These are phyloP conservation scores for Netelia fuscicornis DNA, from an alignment of 2,888 invertebrate genomes.

Conservation along the genomic window DNA sequence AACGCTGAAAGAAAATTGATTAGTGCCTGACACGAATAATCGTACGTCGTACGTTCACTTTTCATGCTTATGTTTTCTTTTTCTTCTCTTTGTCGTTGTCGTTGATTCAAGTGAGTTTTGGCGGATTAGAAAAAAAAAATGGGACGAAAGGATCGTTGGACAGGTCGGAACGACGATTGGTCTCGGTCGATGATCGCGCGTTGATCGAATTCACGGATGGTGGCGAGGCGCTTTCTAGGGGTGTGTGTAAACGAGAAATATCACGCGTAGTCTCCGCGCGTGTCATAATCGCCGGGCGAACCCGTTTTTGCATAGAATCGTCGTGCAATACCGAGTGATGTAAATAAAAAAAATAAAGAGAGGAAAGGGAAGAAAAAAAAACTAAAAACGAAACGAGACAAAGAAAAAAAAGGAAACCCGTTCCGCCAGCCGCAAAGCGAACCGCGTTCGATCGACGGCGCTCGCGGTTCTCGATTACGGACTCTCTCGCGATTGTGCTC, in stretches of 20 bases:
- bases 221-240: constrained; percentile 19
- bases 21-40: background rate
- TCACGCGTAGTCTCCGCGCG: constrained; percentile 27
- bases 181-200: constrained; percentile 44
- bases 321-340: constrained; percentile 53
- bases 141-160: background rate
- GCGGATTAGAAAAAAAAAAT: background rate
- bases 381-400: constrained; percentile 19
- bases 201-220: constrained; percentile 47
- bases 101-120: background rate
- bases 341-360: constrained; percentile 5
- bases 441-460: constrained; percentile 32
- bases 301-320: constrained; percentile 42
- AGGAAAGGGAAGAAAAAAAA: background rate
- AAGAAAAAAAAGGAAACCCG: constrained; percentile 43
- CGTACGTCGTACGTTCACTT: background rate
- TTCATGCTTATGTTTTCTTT: background rate
- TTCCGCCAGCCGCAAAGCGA: constrained; percentile 40
- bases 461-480: constrained; percentile 37
- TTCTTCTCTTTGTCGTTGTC: background rate
- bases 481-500: constrained; percentile 35
- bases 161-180: constrained; percentile 23
- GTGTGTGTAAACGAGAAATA: constrained; percentile 41
- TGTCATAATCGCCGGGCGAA: constrained; percentile 57
- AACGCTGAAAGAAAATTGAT: background rate